These are phyloP conservation scores for Eudasyphora cyanicolor DNA, from an alignment of 2,888 invertebrate genomes.

Conservation along the genomic window DNA sequence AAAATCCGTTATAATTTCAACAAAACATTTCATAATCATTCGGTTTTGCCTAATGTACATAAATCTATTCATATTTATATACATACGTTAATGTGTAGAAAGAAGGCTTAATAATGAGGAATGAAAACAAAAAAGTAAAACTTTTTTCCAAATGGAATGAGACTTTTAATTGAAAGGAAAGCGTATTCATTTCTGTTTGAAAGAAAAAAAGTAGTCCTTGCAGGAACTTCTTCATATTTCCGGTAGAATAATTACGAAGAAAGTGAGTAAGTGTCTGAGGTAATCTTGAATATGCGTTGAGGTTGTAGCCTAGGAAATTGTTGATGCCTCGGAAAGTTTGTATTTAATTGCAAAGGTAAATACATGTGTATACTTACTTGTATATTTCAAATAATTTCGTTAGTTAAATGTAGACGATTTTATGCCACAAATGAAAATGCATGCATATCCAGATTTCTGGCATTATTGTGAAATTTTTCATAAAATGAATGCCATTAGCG, in stretches of 20 bases:
- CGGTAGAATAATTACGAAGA: background rate
- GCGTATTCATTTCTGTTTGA: background rate
- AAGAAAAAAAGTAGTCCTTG: background rate
- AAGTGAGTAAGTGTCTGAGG: background rate
- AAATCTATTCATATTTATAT: background rate
- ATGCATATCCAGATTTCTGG: too few species aligned
- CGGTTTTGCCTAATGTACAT: too few species aligned
- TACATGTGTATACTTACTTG: too few species aligned
- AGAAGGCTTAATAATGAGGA: background rate
- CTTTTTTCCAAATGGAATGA: constrained; percentile 1
- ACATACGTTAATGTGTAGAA: background rate
- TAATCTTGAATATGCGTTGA: background rate
- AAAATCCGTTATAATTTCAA: too few species aligned
- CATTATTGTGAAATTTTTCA: too few species aligned
- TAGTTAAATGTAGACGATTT: too few species aligned
- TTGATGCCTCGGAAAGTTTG: too few species aligned
- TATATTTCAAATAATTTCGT: too few species aligned
- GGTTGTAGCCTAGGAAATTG: background rate
- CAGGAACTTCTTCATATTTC: background rate
- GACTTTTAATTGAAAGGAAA: constrained; percentile 24
- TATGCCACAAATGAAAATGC: too few species aligned
- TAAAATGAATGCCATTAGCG: too few species aligned
- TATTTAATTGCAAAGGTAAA: too few species aligned
- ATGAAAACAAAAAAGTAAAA: constrained; percentile 3
- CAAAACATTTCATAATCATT: too few species aligned